A percentile compares a stretch with the other conserved stretches of the same genome.
Conservation (phyloP, 2,113 vertebrate genomes). For the Parus major region DNA sequence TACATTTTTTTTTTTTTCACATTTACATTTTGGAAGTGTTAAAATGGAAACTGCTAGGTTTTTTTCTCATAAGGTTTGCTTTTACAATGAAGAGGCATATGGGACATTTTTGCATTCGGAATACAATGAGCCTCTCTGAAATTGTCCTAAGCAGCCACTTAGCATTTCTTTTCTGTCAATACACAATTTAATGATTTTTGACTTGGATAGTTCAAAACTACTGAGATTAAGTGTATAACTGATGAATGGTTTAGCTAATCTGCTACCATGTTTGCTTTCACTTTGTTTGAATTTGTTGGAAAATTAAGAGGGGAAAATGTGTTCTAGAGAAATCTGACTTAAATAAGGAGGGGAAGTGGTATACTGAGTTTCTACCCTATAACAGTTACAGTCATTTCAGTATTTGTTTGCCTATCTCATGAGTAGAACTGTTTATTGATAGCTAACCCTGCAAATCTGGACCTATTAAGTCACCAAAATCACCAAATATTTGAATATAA, state of each 20-base stretch:
- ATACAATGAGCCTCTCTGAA: background rate
- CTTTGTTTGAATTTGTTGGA: background rate
- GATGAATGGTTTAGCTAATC: background rate
- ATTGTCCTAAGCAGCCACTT: background rate
- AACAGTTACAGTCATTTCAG: background rate
- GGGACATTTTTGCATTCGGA: background rate
- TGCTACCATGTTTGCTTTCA: background rate
- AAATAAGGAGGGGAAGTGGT: background rate
- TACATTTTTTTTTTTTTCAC: background rate
- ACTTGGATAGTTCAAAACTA: background rate
- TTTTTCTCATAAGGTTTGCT: background rate
- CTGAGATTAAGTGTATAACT: background rate
- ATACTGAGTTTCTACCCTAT: background rate
- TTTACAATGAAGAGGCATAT: background rate
- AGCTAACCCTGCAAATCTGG: background rate
- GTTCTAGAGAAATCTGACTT: background rate
- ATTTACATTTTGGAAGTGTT: background rate
- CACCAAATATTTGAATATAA: background rate
- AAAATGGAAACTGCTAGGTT: background rate
- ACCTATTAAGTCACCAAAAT: background rate
- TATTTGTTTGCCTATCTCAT: background rate
- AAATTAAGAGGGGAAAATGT: background rate
- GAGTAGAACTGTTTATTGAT: background rate
- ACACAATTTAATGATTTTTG: background rate
- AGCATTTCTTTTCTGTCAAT: background rate